Conservation (phyloP, 2,113 vertebrate genomes). For the Elachura formosa region DNA sequence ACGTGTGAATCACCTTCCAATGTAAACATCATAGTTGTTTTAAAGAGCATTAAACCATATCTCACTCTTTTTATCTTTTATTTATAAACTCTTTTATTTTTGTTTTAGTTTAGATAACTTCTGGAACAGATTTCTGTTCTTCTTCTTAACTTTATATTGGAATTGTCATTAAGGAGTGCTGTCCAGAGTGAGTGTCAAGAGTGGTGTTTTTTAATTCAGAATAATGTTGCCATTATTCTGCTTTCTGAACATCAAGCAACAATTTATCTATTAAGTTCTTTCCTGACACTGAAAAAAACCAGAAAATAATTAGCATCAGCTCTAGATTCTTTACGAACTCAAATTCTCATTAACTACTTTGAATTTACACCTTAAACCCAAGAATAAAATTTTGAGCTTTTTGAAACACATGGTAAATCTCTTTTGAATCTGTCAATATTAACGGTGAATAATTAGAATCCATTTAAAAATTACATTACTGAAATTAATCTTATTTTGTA, state of each 20-base stretch:
- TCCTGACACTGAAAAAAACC: neutral
- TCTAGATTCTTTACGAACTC: neutral
- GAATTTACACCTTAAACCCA: neutral
- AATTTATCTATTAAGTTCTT: neutral
- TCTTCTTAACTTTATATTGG: neutral
- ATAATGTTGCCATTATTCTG: neutral
- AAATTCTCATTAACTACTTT: neutral
- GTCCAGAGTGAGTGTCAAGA: too few species aligned
- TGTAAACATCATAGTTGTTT: rapidly evolving
- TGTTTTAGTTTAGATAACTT: neutral
- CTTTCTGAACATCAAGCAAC: neutral
- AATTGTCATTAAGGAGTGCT: neutral
- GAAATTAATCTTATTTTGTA: neutral
- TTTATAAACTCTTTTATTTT: neutral
- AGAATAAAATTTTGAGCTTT: neutral
- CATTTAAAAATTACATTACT: neutral
- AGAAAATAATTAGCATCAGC: neutral
- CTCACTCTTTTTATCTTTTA: neutral
- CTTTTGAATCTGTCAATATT: neutral
- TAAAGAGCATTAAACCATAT: neutral
- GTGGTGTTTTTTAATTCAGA: too few species aligned
- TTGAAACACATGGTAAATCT: neutral
- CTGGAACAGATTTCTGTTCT: neutral
- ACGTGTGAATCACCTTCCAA: neutral
- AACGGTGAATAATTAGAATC: neutral